A percentile compares a stretch with the other conserved stretches of the same genome.
Evolutionary conservation across 2,113 vertebrate genomes (phyloP).

Genomic region (Dendrocopos noguchii): DNA sequence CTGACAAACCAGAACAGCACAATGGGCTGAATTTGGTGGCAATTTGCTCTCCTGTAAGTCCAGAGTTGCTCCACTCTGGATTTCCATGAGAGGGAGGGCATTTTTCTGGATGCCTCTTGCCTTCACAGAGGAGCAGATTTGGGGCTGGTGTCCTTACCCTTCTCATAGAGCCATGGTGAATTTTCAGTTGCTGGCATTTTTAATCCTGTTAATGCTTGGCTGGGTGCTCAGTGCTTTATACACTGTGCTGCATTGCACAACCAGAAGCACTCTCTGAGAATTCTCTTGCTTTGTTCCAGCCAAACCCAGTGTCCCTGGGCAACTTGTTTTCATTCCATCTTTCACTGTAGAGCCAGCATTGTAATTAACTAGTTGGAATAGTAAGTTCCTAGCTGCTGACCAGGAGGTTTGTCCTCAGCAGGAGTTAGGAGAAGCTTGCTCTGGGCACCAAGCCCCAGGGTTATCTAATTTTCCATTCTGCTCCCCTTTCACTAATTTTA

Average conservation of each 20-base stretch:
- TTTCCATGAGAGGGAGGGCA: neutral
- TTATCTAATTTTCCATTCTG: neutral
- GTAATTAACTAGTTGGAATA: constrained; percentile 16
- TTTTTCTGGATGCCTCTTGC: neutral
- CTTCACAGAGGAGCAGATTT: neutral
- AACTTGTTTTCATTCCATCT: neutral
- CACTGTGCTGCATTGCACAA: neutral
- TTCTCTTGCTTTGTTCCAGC: neutral
- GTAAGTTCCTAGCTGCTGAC: neutral
- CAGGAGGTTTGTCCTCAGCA: neutral
- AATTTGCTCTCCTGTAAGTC: neutral
- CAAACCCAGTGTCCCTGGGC: neutral
- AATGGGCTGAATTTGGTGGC: neutral
- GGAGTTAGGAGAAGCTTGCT: neutral
- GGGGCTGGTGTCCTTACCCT: neutral
- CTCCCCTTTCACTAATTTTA: neutral
- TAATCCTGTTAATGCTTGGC: neutral
- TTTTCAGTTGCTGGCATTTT: neutral
- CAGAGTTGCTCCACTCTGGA: neutral
- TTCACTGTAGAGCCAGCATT: neutral
- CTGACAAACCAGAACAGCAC: neutral
- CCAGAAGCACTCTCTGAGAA: neutral
- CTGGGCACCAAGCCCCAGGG: neutral
- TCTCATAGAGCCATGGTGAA: neutral
- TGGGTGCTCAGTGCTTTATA: neutral